A percentile compares a stretch with the other conserved stretches of the same genome.
phyloP scores from a whole-genome alignment of 2,797 vertebrate species.

The Pteronotus mesoamericanus region DNA sequence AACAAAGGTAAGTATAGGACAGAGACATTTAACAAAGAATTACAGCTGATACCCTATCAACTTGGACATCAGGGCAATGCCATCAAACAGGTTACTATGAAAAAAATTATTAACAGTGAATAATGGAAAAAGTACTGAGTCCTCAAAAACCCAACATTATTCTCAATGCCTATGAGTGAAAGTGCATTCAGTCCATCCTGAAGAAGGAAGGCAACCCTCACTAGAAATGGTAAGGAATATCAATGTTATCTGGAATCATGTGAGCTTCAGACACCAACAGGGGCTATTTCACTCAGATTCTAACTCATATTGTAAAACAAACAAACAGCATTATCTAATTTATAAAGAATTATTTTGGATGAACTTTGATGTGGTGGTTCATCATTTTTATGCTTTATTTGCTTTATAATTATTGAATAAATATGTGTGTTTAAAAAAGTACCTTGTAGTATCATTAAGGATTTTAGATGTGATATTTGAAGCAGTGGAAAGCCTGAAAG shows the following conservation, averaged over 20 bases:
- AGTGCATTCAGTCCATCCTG: slow-evolving; percentile 90
- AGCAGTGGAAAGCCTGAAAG: not conserved
- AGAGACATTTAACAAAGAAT: slow-evolving; percentile 92
- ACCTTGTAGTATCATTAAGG: not conserved
- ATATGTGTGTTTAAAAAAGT: slow-evolving; percentile 56
- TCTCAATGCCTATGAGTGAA: slow-evolving; percentile 90
- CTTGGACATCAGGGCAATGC: slow-evolving; percentile 89
- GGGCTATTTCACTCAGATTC: not conserved
- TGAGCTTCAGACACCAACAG: slow-evolving; percentile 85
- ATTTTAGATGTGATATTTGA: not conserved
- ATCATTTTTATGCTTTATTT: not conserved
- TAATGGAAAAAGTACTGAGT: slow-evolving; percentile 86
- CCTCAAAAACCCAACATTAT: slow-evolving; percentile 83
- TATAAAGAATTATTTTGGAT: slow-evolving; percentile 38
- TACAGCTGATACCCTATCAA: slow-evolving; percentile 88
- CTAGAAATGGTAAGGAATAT: slow-evolving; percentile 94
- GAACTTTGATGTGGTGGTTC: not conserved
- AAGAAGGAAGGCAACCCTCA: slow-evolving; percentile 93
- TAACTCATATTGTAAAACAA: not conserved
- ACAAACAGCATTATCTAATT: slow-evolving; percentile 20
- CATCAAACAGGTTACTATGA: slow-evolving; percentile 93
- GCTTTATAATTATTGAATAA: slow-evolving; percentile 75
- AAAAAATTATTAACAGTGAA: slow-evolving; percentile 92
- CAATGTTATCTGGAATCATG: slow-evolving; percentile 92
- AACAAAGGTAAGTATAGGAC: not conserved